Base-by-base conservation (phyloP, 1,140 invertebrate genomes). In the Meloidogyne exigua region DNA sequence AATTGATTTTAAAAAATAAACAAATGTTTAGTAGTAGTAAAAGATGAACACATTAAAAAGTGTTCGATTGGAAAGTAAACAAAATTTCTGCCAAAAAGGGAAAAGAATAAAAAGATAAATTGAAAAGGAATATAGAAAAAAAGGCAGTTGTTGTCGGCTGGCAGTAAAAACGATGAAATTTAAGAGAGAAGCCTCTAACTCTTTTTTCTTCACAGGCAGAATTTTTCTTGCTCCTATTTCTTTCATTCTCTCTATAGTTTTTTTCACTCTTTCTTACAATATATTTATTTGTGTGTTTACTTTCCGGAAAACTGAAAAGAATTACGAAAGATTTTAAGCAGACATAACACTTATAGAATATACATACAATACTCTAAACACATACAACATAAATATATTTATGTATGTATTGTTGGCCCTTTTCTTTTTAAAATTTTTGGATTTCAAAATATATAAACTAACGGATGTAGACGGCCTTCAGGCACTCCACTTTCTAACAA, bases 1-100 rank as follows among this genome's bases (percentile, higher is more conserved):
- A 57, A 57, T 57, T 57, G 49, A 57, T 57, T 57, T 57, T 57
- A 57, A n/a, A 57, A 57, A 57, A 57, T n/a, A n/a, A 57, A 57
- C 18, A n/a, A 57, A n/a, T 57, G 49, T 57, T n/a, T 9, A n/a
- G n/a, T n/a, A n/a, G n/a, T n/a, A n/a, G n/a, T 18, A 18, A 18
- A n/a, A 57, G 9, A 57, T n/a, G 49, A 57, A 57, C 49, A 57
- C 18, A 57, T 57, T 57, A 57, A 57, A 57, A 57, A n/a, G 49
- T 57, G 49, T 57, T 57, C 49, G 49, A 57, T 57, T 57, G 5
- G 3, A 57, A 57, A 57, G 49, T 57, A 57, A 57, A 57, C 49
- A 57, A 57, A 57, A 57, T n/a, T 57, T n/a, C 49, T 57, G 49
- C 49, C 49, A 57, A 57, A 57, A 57, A 57, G 49, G n/a, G n/a